Base-by-base conservation (phyloP, 2,888 invertebrate species). In the Tribolium freemani region DNA sequence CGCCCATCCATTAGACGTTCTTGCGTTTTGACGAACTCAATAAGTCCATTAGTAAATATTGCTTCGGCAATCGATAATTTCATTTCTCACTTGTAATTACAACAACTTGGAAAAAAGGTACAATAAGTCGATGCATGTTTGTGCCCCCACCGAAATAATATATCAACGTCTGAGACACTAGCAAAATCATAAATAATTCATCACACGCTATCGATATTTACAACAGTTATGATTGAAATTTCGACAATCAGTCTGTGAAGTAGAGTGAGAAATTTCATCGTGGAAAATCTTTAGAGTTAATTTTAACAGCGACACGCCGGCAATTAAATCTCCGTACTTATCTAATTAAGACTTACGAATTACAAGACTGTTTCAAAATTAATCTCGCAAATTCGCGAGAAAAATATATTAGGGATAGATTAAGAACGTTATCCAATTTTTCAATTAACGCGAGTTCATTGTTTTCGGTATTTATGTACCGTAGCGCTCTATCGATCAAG, bases 21-120 rank as follows among this genome's bases (percentile, higher is more conserved):
- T 75, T 76, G 71, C 70, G 70, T 75, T 76, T 74, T 70, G 73
- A 73, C 73, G 75, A 76, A 72, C 72, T 73, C 69, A 70, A 57
- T 70, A 74, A 75, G 74, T 72, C 76, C 77, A 76, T 77, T 77
- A 77, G 76, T 76, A 75, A 75, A 77, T 74, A 75, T 75, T 70
- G 71, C 74, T 57, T 60, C 11, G 56, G 61, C 38, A 69, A 75
- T 73, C 75, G 63, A 75, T 75, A 70, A 69, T 30, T 63, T 60
- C 45, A 69, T 69, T 69, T 60, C 60, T 60, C 30, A 44, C 44
- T 16, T 50, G 45, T 69, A 60, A 69, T 69, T 69, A 69, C 44
- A n/a, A 30, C 46, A 6, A 46, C n/a, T 6, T 9, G 10, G 38
- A 38, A 31, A 21, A 45, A 58, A 20, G 44, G 20, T 48, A 10